phyloP scores from a whole-genome alignment of 2,113 vertebrate species.

The Muntiacus muntjak region DNA sequence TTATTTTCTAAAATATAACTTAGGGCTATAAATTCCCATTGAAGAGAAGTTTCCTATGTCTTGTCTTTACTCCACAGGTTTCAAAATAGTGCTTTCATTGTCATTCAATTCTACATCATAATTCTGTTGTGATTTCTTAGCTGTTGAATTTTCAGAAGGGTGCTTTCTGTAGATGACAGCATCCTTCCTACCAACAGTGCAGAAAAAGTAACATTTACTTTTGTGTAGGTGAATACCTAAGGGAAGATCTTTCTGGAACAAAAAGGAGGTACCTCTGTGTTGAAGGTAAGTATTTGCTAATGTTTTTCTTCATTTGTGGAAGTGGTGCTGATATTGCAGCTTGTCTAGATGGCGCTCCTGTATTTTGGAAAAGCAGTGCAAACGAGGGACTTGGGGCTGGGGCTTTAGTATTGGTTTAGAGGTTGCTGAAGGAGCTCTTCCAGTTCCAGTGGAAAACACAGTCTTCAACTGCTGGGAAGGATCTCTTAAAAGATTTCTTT shows the following conservation, averaged over 20 bases:
- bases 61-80: not conserved
- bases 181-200: not conserved
- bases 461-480: not conserved
- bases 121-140: constrained; percentile 22
- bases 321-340: not conserved
- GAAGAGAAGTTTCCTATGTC: not conserved
- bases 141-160: constrained; percentile 3
- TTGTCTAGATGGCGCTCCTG: not conserved
- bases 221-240: not conserved
- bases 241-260: not conserved
- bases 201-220: not conserved
- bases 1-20: constrained; percentile 9
- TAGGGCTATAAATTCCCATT: not conserved
- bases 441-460: not conserved
- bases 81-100: not conserved
- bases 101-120: not conserved
- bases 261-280: not conserved
- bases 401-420: not conserved
- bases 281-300: not conserved
- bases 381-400: not conserved
- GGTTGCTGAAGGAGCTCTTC: not conserved
- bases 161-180: not conserved
- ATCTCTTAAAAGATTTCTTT: not conserved
- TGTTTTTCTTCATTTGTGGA: not conserved
- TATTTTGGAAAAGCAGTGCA: not conserved